A percentile compares a stretch with the other conserved stretches of the same genome.
Evolutionary conservation across 37 sponge, comb jelly and placozoan species (phyloP).

Genomic region (Bolinopsis microptera): DNA sequence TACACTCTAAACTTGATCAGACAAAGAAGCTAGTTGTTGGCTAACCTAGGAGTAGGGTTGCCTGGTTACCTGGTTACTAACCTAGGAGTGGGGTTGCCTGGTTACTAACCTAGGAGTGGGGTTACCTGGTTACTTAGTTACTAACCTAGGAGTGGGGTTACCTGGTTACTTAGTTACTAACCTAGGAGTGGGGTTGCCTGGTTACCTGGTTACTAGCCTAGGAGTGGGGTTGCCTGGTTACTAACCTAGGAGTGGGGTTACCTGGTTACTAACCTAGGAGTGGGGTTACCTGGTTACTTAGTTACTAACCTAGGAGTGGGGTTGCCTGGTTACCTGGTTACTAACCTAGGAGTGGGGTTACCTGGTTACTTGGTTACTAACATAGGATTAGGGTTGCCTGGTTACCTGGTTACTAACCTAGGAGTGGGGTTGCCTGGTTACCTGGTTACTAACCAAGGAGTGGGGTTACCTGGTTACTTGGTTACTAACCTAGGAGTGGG

Average conservation of each 20-base stretch:
- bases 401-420: neutral
- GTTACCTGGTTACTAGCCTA: neutral
- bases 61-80: too few relatives aligned
- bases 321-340: neutral
- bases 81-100: too few relatives aligned
- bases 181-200: neutral
- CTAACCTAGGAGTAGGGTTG: too few relatives aligned
- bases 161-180: neutral
- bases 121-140: neutral
- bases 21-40: too few relatives aligned
- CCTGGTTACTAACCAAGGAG: neutral
- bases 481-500: neutral
- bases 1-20: too few relatives aligned
- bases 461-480: neutral
- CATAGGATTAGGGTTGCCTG: neutral
- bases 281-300: too few relatives aligned
- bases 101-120: neutral
- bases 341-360: neutral
- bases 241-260: too few relatives aligned
- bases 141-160: neutral
- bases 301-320: neutral
- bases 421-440: neutral
- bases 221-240: neutral
- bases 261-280: too few relatives aligned
- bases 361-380: neutral